A percentile compares a stretch with the other conserved stretches of the same genome.
Conservation (phyloP, 1,140 invertebrate genomes). For the Saccostrea cuccullata region DNA sequence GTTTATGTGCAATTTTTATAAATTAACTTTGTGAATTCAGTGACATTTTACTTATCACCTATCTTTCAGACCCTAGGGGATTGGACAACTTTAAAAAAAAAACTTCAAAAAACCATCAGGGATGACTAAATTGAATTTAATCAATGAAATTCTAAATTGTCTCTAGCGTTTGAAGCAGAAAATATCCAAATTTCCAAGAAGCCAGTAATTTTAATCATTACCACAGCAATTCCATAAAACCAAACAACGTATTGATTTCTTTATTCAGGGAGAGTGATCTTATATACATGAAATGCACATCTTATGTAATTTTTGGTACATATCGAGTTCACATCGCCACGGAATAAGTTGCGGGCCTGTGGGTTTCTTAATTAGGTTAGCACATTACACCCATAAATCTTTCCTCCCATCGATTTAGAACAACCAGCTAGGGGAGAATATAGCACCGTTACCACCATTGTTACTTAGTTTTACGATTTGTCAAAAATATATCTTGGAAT, state of each 20-base stretch:
- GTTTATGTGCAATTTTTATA: too few relatives aligned
- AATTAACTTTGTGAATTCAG: too few relatives aligned
- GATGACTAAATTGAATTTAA: too few relatives aligned
- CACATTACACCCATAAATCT: not conserved
- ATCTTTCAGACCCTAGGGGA: too few relatives aligned
- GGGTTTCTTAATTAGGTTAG: constrained; percentile 21
- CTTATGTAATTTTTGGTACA: constrained; percentile 2
- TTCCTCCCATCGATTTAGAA: not conserved
- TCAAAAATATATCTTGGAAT: not conserved
- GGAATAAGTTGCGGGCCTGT: not conserved
- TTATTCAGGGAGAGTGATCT: not conserved
- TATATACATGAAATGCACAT: not conserved
- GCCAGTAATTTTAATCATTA: too few relatives aligned
- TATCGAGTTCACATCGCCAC: not conserved
- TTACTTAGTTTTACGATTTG: not conserved
- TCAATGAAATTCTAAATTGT: too few relatives aligned
- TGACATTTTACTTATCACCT: too few relatives aligned
- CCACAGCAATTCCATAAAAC: too few relatives aligned
- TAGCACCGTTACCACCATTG: not conserved
- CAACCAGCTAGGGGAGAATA: not conserved
- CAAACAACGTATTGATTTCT: constrained; percentile 16
- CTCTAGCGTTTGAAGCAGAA: too few relatives aligned
- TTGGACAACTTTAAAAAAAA: too few relatives aligned
- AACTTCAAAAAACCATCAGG: too few relatives aligned
- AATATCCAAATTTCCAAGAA: too few relatives aligned